Evolutionary conservation across 2,888 invertebrate genomes (phyloP).

Genomic region (Pasiphila rectangulata): DNA sequence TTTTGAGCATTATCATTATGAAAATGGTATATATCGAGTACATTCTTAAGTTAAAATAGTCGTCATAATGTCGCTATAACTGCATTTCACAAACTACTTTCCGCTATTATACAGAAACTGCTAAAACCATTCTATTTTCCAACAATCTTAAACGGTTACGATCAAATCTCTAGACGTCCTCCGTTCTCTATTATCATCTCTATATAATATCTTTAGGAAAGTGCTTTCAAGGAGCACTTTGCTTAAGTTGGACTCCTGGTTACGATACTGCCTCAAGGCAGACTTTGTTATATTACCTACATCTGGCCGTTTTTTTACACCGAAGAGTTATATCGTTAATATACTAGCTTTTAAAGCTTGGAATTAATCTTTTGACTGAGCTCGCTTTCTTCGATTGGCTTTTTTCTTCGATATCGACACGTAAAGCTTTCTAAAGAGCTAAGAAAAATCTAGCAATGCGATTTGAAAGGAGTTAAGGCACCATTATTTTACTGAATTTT

Average conservation of each 20-base stretch:
- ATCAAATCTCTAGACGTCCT: conserved; percentile 33
- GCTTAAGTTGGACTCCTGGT: conserved; percentile 29
- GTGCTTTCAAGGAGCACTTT: conserved; percentile 33
- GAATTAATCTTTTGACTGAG: neutral
- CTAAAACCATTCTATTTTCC: conserved; percentile 3
- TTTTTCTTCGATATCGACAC: no score
- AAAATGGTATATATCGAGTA: no score
- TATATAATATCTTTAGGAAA: conserved; percentile 28
- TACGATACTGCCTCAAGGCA: conserved; percentile 30
- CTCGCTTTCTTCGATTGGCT: neutral
- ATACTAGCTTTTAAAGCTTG: conserved; percentile 1
- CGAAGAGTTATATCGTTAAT: conserved; percentile 11
- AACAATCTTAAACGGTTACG: conserved; percentile 28
- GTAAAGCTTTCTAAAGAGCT: neutral
- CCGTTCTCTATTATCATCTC: conserved; percentile 28
- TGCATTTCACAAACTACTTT: neutral
- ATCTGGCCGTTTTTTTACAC: conserved; percentile 24
- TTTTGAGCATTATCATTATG: no score
- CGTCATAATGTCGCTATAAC: neutral
- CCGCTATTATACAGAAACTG: neutral
- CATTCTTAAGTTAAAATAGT: neutral
- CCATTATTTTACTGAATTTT: no score
- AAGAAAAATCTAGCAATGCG: no score
- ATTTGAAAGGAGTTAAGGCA: no score
- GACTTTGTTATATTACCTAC: conserved; percentile 21